These are phyloP conservation scores for Paramormyrops kingsleyae DNA, from an alignment of 2,113 vertebrate genomes.

Conservation along the genomic window DNA sequence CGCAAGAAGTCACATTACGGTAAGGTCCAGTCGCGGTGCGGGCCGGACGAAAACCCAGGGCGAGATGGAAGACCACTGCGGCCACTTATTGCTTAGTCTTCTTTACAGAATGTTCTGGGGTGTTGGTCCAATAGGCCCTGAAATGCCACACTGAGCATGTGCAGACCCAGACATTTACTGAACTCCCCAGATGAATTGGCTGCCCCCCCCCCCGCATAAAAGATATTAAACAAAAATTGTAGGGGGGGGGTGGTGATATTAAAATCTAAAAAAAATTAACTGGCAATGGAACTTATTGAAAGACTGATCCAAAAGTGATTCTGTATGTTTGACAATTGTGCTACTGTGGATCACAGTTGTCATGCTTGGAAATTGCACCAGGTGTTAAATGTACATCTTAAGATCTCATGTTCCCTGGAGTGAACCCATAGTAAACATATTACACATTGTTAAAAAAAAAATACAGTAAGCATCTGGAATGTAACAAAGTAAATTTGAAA, in stretches of 20 bases:
- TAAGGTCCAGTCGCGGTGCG: not conserved
- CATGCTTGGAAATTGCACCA: constrained; percentile 62
- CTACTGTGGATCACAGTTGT: constrained; percentile 27
- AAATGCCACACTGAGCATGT: not conserved
- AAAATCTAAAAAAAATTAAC: not conserved
- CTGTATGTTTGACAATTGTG: not conserved
- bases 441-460: constrained; percentile 71
- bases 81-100: constrained; percentile 6
- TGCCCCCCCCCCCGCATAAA: not conserved
- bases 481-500: constrained; percentile 62
- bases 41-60: no score
- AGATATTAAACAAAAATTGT: not conserved
- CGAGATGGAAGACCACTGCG: constrained; percentile 51
- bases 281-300: not conserved
- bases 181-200: not conserved
- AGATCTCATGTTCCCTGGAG: constrained; percentile 72
- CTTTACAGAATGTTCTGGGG: not conserved
- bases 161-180: not conserved
- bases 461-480: constrained; percentile 71
- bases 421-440: constrained; percentile 75
- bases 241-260: not conserved
- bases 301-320: not conserved
- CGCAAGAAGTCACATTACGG: constrained; percentile 14
- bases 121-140: not conserved
- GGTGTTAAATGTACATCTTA: constrained; percentile 62